Percentiles rank a stretch among this genome's conserved stretches.
These are phyloP conservation scores for Steinernema khuongi DNA, from an alignment of 1,140 invertebrate species.

Conservation along the genomic window DNA sequence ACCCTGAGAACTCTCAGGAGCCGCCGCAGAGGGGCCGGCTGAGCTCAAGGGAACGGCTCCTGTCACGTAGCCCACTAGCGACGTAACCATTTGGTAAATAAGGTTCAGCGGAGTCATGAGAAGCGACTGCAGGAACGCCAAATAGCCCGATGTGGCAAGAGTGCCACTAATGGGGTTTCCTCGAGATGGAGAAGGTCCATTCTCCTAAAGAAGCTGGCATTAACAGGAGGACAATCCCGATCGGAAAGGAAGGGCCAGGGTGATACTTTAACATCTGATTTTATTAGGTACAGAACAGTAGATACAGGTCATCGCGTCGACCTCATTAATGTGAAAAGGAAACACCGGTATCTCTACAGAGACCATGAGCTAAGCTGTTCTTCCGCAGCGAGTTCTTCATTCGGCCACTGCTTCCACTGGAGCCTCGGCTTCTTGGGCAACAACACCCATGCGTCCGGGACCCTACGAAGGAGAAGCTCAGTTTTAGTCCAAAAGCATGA, in stretches of 20 bases:
- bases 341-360: too few relatives aligned
- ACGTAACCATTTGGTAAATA: neutral
- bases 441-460: neutral
- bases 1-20: neutral
- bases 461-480: constrained; percentile 14
- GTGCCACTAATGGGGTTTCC: neutral
- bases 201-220: neutral
- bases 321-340: too few relatives aligned
- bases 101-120: neutral
- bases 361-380: too few relatives aligned
- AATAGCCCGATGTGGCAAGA: neutral
- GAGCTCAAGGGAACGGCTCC: neutral
- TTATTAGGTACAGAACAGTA: too few relatives aligned
- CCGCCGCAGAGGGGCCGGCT: neutral
- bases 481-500: constrained; percentile 10
- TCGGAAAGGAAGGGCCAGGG: too few relatives aligned
- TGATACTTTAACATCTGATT: too few relatives aligned
- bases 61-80: neutral
- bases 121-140: neutral
- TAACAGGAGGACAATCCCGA: too few relatives aligned
- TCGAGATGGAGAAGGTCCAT: neutral
- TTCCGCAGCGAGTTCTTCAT: neutral
- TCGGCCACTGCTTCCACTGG: neutral
- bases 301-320: too few relatives aligned
- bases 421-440: neutral